Conservation (phyloP, 2,113 vertebrate species). For the Suncus etruscus region DNA sequence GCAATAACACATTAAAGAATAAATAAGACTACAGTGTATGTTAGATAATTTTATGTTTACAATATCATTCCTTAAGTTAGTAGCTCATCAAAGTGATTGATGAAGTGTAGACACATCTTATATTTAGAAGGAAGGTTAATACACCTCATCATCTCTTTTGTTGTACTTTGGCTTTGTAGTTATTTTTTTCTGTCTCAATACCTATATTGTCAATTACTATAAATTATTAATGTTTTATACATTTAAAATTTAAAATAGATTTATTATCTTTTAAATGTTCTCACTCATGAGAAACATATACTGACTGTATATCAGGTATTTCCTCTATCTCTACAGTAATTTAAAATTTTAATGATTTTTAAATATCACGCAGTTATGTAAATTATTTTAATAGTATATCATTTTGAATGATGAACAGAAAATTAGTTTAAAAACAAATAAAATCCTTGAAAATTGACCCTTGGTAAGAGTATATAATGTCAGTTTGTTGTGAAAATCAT, state of each 20-base stretch:
- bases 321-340: neutral
- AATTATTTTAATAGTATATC: neutral
- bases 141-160: neutral
- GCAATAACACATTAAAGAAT: neutral
- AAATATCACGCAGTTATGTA: neutral
- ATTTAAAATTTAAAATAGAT: neutral
- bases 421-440: slow-evolving; percentile 31
- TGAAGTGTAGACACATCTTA: rapidly evolving
- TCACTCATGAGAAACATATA: neutral
- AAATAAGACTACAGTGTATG: too few relatives aligned
- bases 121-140: neutral
- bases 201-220: neutral
- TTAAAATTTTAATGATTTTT: slow-evolving; percentile 13
- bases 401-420: neutral
- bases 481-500: slow-evolving; percentile 44
- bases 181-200: neutral
- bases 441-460: neutral
- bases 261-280: neutral
- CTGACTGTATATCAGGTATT: neutral
- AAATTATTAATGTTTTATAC: neutral
- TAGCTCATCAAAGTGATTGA: neutral
- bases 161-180: neutral
- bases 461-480: neutral
- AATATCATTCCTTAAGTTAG: neutral
- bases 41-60: neutral